Conservation (phyloP, 2,113 vertebrate species). For the Podocnemis expansa region DNA sequence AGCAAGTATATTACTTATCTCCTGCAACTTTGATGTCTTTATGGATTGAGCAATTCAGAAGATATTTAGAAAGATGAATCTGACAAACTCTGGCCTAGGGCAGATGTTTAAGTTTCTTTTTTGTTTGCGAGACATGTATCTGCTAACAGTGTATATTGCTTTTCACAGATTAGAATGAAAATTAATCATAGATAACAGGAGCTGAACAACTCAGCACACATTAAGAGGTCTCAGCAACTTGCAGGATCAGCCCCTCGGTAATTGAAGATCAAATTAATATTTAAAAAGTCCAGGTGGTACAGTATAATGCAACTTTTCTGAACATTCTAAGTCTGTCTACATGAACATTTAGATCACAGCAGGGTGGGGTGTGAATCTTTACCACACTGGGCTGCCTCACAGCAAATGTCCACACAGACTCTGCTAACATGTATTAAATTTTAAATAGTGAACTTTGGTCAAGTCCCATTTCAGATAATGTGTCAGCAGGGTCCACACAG, state of each 20-base stretch:
- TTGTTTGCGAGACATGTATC: background rate
- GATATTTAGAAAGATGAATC: background rate
- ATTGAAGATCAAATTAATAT: background rate
- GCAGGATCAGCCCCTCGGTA: background rate
- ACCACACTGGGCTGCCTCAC: background rate
- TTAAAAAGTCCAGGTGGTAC: background rate
- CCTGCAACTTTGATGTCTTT: background rate
- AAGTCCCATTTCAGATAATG: no score
- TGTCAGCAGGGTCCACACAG: no score
- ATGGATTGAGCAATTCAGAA: background rate
- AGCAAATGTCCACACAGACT: background rate
- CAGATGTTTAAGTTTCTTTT: background rate
- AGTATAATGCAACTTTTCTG: no score
- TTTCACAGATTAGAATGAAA: background rate
- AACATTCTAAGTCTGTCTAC: no score
- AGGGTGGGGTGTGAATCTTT: background rate
- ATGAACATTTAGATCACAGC: no score
- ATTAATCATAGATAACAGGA: background rate
- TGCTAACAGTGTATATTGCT: background rate
- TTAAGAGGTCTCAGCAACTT: background rate
- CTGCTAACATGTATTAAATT: background rate
- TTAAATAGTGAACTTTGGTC: background rate
- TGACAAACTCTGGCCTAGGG: background rate
- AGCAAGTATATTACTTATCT: background rate
- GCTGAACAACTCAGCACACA: background rate